A percentile compares a stretch with the other conserved stretches of the same genome.
phyloP scores from a whole-genome alignment of 2,797 vertebrate genomes.

The Malacoraja senta region DNA sequence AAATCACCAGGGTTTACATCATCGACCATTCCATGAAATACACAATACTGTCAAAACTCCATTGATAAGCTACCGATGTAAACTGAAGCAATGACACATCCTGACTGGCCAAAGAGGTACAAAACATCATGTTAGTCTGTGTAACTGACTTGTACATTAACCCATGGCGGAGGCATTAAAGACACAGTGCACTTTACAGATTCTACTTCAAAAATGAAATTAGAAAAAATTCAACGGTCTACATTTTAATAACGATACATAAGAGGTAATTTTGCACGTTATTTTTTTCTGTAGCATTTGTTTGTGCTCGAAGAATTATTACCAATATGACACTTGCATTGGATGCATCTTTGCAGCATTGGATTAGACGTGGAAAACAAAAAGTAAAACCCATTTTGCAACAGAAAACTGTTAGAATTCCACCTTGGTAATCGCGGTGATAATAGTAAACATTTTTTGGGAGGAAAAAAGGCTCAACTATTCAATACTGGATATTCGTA shows the following conservation, averaged over 20 bases:
- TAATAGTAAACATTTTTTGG: neutral
- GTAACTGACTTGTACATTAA: neutral
- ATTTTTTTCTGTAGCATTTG: too few relatives aligned
- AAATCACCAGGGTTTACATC: conserved; percentile 29
- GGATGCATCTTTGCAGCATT: neutral
- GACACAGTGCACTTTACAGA: neutral
- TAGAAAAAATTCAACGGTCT: neutral
- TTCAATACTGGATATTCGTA: neutral
- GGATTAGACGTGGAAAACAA: too few relatives aligned
- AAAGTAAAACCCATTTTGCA: neutral
- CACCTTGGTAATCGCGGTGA: neutral
- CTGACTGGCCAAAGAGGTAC: conserved; percentile 16
- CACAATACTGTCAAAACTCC: conserved; percentile 31
- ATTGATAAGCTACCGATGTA: conserved; percentile 30
- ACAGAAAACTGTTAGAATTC: neutral
- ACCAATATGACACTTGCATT: neutral
- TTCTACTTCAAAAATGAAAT: neutral
- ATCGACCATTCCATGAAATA: conserved; percentile 1
- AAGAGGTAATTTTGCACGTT: neutral
- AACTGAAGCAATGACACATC: conserved; percentile 25
- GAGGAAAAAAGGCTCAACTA: neutral
- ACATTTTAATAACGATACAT: neutral
- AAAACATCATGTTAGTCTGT: neutral
- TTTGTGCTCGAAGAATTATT: neutral
- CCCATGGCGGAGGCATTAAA: neutral